Evolutionary conservation across 2,113 vertebrate species (phyloP).

Genomic region (Poeciliopsis retropinna): DNA sequence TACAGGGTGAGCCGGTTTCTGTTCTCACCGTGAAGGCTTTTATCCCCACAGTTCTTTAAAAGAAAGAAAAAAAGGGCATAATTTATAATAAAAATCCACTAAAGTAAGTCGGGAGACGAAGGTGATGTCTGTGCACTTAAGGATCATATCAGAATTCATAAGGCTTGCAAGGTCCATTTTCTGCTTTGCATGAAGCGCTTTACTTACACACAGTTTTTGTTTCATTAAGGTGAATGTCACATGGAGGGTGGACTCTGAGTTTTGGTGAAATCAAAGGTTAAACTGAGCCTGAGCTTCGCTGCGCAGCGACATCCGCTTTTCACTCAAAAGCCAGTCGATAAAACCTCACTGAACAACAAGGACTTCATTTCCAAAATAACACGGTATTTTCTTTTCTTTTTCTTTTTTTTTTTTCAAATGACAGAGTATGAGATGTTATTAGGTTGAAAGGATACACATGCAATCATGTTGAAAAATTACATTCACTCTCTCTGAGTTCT

Average conservation of each 20-base stretch:
- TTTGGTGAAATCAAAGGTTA: background rate
- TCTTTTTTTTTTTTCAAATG: background rate
- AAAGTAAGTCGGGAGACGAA: background rate
- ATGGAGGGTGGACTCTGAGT: background rate
- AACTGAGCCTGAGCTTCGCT: background rate
- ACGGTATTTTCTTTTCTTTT: no score
- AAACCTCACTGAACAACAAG: background rate
- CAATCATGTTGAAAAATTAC: background rate
- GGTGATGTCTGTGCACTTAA: conserved; percentile 1
- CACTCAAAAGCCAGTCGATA: background rate
- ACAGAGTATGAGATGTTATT: background rate
- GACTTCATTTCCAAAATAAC: background rate
- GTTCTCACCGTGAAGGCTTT: conserved; percentile 8
- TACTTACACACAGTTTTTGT: background rate
- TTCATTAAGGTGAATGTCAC: background rate
- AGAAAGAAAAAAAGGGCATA: background rate
- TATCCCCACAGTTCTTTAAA: background rate
- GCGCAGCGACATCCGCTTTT: background rate
- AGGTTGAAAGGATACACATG: background rate
- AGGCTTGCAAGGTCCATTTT: background rate
- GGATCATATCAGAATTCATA: background rate
- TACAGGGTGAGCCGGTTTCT: background rate
- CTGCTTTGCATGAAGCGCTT: background rate
- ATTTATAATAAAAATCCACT: background rate
- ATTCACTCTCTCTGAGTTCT: background rate